Evolutionary conservation across 2,797 vertebrate species (phyloP), one percentile per base, ranked within the genome.

Genomic region (Limnodromus scolopaceus): DNA sequence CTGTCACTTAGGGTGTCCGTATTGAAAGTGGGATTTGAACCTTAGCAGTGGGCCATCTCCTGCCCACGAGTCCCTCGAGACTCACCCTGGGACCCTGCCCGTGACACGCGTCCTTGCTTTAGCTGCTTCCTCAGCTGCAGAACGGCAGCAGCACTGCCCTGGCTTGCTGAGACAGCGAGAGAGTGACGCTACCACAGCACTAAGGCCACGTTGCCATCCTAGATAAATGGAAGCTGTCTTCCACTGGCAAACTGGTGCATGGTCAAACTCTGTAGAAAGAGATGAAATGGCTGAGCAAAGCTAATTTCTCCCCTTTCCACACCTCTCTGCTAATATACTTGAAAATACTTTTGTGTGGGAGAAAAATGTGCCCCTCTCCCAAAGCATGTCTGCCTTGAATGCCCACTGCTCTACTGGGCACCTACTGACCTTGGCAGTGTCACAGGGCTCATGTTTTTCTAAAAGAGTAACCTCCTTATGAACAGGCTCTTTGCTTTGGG

Each of bases 401-500:
- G 61, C 28, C 27, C 58, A 24, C 28, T 10, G 63, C 85, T 94
- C 80, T 74, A 57, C 81, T 84, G 84, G 83, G 81, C 78, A 78
- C 71, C 83, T 87, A 91, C 94, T 81, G 90, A 86, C 93, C 96
- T 86, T 74, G 92, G 74, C 94, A 89, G 80, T 17, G 46, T 89
- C 90, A 89, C 90, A 95, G 92, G 91, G 86, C 88, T 74, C 10
- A 19, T 94, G 90, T 89, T 95, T 92, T 87, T 77, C 78, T 87
- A 78, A 75, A 90, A 91, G 91, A 96, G 93, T 74, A 94, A 87
- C 71, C 80, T 93, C 87, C 81, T 87, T 83, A 49, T 97, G 92
- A 97, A 89, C 91, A 93, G 88, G 79, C 92, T 81, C 75, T 82
- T 69, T 91, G 92, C 95, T 95, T 75, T 84, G 63, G 87, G 93